Conservation (phyloP, 2,888 invertebrate species). For the Limnephilus auricula region DNA sequence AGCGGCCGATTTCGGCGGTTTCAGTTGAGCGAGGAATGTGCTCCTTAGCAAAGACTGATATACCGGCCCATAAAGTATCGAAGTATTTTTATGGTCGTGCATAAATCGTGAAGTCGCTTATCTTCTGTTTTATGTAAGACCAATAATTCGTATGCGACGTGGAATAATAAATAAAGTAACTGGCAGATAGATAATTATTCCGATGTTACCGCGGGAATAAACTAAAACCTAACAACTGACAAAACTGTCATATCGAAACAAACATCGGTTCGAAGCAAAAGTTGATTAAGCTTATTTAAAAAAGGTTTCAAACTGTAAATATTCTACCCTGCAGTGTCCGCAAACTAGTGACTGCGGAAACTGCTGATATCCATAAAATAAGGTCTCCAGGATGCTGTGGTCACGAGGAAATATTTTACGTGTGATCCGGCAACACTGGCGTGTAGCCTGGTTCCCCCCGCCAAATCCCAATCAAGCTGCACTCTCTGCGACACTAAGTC, state of each 20-base stretch:
- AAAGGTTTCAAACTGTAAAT: not conserved
- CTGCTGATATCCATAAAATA: too few relatives aligned
- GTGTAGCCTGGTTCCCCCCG: too few relatives aligned
- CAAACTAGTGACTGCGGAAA: too few relatives aligned
- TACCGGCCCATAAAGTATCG: too few relatives aligned
- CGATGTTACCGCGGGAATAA: not conserved
- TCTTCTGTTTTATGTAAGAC: not conserved
- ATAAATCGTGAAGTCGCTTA: not conserved
- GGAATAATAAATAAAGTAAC: not conserved
- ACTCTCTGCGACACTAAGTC: too few relatives aligned
- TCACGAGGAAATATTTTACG: too few relatives aligned
- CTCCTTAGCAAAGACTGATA: too few relatives aligned
- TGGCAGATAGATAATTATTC: not conserved
- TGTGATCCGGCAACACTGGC: too few relatives aligned
- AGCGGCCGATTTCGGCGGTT: too few relatives aligned
- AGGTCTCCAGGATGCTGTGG: too few relatives aligned
- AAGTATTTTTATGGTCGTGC: not conserved
- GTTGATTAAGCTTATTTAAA: not conserved
- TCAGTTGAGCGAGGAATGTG: too few relatives aligned
- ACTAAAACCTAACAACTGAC: not conserved
- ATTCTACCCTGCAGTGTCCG: not conserved
- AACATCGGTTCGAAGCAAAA: not conserved
- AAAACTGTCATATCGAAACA: not conserved
- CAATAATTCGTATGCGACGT: not conserved
- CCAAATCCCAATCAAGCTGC: too few relatives aligned